These are phyloP conservation scores for Lytechinus pictus DNA, from an alignment of 35 echinoderm and acorn worm genomes.

Conservation along the genomic window DNA sequence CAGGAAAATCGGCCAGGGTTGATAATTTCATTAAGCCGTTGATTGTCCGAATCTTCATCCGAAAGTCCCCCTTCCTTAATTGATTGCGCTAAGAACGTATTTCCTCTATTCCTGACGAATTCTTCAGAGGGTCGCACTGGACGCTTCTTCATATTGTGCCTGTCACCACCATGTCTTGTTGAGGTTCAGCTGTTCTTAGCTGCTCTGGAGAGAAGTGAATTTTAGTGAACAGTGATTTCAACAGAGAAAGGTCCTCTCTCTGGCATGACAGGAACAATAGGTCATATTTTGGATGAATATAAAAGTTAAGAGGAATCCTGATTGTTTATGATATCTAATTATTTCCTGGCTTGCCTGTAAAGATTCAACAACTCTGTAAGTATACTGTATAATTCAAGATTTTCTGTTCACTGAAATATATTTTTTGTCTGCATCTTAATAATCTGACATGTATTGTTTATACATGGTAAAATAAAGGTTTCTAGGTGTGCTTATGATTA, in stretches of 20 bases:
- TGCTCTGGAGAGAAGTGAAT: neutral
- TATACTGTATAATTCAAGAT: too few relatives aligned
- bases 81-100: slow-evolving; percentile 29
- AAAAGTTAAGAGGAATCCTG: neutral
- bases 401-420: neutral
- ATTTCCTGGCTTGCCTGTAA: too few relatives aligned
- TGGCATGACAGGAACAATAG: neutral
- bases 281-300: neutral
- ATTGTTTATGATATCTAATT: too few relatives aligned
- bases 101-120: slow-evolving; percentile 18
- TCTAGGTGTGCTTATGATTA: too few relatives aligned
- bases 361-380: too few relatives aligned
- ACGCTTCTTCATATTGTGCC: neutral
- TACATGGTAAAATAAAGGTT: too few relatives aligned
- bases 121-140: neutral
- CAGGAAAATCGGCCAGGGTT: neutral
- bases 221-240: neutral
- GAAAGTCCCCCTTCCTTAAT: slow-evolving; percentile 27
- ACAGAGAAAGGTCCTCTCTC: neutral
- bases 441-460: too few relatives aligned
- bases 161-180: neutral
- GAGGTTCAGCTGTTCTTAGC: neutral
- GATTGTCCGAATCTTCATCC: slow-evolving; percentile 20
- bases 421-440: too few relatives aligned
- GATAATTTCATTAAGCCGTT: slow-evolving; percentile 3